A percentile compares a stretch with the other conserved stretches of the same genome.
Evolutionary conservation across 2,113 vertebrate genomes (phyloP).

Genomic region (Pristiophorus japonicus): DNA sequence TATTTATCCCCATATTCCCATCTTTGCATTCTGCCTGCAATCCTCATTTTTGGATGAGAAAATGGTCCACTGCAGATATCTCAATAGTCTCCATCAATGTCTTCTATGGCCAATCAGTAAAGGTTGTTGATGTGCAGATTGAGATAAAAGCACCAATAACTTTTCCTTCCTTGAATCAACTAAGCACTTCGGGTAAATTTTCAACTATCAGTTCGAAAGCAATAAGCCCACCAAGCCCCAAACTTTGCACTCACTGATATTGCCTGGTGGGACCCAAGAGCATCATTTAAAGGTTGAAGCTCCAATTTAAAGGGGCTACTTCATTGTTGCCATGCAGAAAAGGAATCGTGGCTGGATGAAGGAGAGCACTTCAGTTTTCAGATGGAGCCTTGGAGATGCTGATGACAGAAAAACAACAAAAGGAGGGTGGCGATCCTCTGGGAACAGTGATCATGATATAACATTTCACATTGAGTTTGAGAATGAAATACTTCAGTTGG

Average conservation of each 20-base stretch:
- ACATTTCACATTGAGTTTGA: too few species aligned
- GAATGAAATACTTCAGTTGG: too few species aligned
- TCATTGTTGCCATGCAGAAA: background rate
- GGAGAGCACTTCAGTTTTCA: background rate
- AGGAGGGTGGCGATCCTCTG: background rate
- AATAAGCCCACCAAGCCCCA: too few species aligned
- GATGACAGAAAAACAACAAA: background rate
- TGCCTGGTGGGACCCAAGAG: background rate
- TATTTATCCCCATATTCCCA: background rate
- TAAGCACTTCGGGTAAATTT: background rate
- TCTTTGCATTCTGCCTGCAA: background rate
- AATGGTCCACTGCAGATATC: background rate
- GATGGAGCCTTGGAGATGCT: background rate
- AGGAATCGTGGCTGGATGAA: background rate
- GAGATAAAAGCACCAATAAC: background rate
- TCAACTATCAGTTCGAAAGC: background rate
- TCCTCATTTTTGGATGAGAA: background rate
- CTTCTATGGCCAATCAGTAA: background rate
- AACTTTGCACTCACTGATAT: background rate
- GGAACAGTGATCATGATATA: too few species aligned
- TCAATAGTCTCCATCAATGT: background rate
- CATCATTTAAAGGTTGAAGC: background rate
- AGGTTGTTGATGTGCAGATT: background rate
- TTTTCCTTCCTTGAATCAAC: background rate
- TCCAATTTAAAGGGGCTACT: background rate